Evolutionary conservation across 2,113 vertebrate species (phyloP).

Genomic region (Sarotherodon lohbergeri): DNA sequence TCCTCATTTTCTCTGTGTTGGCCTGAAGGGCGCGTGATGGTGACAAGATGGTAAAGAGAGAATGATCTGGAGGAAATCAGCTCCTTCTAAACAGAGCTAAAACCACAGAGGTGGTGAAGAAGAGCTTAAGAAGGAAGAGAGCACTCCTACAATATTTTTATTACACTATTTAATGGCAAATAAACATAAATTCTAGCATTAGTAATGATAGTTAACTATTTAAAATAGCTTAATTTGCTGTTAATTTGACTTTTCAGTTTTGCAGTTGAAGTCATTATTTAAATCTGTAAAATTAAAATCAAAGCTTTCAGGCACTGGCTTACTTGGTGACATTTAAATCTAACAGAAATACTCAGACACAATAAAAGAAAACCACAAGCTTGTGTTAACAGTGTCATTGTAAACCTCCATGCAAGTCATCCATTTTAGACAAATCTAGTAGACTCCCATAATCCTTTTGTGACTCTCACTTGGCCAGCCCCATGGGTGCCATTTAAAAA

Average conservation of each 20-base stretch:
- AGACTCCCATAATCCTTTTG: slow-evolving; percentile 24
- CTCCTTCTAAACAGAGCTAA: background rate
- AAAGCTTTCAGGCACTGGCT: background rate
- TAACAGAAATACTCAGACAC: background rate
- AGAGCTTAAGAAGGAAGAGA: background rate
- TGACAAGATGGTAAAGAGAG: background rate
- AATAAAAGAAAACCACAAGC: background rate
- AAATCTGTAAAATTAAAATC: background rate
- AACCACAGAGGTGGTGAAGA: background rate
- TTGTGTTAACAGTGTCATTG: background rate
- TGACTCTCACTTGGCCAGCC: background rate
- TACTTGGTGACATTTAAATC: background rate
- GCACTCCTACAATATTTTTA: background rate
- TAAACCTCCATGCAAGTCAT: background rate
- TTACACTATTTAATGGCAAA: background rate
- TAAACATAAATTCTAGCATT: background rate
- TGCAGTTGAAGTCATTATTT: background rate
- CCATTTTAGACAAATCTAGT: slow-evolving; percentile 1
- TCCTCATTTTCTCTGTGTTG: background rate
- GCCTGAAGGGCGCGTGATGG: background rate
- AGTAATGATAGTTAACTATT: background rate
- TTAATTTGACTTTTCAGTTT: background rate
- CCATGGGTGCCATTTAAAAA: slow-evolving; percentile 14
- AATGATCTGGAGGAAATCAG: background rate
- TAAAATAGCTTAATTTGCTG: background rate